Base-by-base conservation (phyloP, 2,888 invertebrate species). In the Opisthograptis luteolata region DNA sequence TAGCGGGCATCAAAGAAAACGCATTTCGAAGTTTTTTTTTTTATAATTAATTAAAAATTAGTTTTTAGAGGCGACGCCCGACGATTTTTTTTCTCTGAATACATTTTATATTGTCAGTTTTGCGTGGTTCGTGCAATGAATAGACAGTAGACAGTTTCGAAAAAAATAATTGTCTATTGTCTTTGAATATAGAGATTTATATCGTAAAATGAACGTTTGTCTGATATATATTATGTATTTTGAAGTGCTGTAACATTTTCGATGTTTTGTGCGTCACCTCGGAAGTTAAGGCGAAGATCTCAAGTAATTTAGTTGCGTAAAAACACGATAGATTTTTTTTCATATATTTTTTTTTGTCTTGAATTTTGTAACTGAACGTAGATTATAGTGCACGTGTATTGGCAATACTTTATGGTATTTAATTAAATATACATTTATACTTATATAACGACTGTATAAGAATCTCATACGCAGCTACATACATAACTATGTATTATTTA, bases 331-430 rank as follows among this genome's bases (percentile, higher is more conserved):
- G 42, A 44, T 60, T 57, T 48, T 52, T 27, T 40, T 40, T 30
- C 9, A n/a, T n/a, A n/a, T n/a, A n/a, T 46, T 25, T 46, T 45
- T 24, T 63, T 74, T 74, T 78, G 75, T 77, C 76, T 79, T 77
- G 73, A 74, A 73, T 73, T 71, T 67, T 68, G 73, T 74, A 76
- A 67, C 68, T 74, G 73, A 71, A 57, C 54, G 72, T 80, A 78
- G 80, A n/a, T 64, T 66, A 64, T 86, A 84, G 84, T 87, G 88
- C 88, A 87, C 88, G 88, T 70, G 70, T 70, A 76, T 81, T 84
- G 81, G 83, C 84, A 78, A 81, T 81, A 80, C 73, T 34, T 25
- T 43, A 53, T 59, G 52, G 60, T 60, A 44, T 54, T 56, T 60
- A 57, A 64, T 60, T 59, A 60, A 60, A 62, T 58, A 56, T 55